Conservation (phyloP, 2,113 vertebrate species). For the Chionis minor region DNA sequence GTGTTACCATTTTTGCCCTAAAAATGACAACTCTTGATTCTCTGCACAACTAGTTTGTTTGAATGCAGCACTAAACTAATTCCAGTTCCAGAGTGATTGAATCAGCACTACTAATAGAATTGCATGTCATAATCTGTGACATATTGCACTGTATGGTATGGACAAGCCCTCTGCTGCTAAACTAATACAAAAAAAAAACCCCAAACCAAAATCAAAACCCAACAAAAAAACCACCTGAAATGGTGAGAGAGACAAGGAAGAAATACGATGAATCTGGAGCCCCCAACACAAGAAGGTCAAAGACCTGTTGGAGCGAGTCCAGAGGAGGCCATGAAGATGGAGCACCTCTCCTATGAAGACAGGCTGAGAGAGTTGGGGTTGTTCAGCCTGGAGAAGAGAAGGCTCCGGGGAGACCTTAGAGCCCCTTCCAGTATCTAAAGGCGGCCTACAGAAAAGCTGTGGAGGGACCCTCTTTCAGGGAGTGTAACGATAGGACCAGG, state of each 20-base stretch:
- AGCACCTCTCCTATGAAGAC: background rate
- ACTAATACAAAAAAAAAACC: background rate
- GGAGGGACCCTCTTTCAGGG: background rate
- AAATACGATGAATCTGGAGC: background rate
- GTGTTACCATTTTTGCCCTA: background rate
- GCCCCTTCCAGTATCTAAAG: background rate
- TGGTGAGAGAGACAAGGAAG: background rate
- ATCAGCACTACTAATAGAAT: background rate
- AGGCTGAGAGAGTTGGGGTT: background rate
- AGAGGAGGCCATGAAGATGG: background rate
- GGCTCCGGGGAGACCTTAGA: background rate
- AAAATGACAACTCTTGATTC: background rate
- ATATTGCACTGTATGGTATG: rapidly evolving
- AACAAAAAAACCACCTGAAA: background rate
- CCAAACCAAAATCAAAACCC: too few species aligned
- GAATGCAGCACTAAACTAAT: background rate
- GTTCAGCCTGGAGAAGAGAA: background rate
- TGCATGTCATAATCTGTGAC: background rate
- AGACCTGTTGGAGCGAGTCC: background rate
- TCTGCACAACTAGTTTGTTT: background rate
- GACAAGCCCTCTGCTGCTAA: background rate
- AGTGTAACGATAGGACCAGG: rapidly evolving
- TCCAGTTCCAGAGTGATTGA: background rate
- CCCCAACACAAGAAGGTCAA: background rate
- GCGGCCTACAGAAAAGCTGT: background rate